Percentiles rank a stretch among this genome's conserved stretches.
These are phyloP conservation scores for Phoeniculus purpureus DNA, from an alignment of 2,797 vertebrate species.

Conservation along the genomic window DNA sequence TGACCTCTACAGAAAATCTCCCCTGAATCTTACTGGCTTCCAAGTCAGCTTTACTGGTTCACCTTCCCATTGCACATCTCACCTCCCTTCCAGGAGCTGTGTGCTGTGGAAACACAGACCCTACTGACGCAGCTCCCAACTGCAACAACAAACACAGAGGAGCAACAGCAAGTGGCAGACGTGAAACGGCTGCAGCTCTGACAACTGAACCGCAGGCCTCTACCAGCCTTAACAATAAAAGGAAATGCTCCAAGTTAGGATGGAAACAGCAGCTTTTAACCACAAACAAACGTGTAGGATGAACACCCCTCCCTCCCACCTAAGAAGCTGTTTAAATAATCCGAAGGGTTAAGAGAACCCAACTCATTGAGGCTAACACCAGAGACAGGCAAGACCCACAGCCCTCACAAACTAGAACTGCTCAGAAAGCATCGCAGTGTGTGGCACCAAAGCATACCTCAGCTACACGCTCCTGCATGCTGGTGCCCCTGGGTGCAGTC, in stretches of 20 bases:
- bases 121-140: background rate
- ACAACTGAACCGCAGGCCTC: background rate
- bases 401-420: slow-evolving; percentile 17
- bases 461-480: background rate
- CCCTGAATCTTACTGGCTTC: background rate
- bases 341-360: background rate
- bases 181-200: background rate
- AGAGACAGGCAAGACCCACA: slow-evolving; percentile 17
- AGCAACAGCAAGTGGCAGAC: slow-evolving; percentile 6
- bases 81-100: accelerated
- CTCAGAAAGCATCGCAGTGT: background rate
- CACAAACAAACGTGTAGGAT: background rate
- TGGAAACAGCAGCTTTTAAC: background rate
- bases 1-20: background rate
- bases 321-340: background rate
- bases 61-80: background rate
- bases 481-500: background rate
- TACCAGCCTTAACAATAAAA: background rate
- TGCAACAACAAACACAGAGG: slow-evolving; percentile 6
- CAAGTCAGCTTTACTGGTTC: background rate
- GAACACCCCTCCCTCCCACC: background rate
- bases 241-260: background rate
- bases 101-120: background rate
- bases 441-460: background rate
- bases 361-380: background rate